A percentile compares a stretch with the other conserved stretches of the same genome.
Evolutionary conservation across 2,888 invertebrate species (phyloP).

Genomic region (Chymomyza fuscimana): DNA sequence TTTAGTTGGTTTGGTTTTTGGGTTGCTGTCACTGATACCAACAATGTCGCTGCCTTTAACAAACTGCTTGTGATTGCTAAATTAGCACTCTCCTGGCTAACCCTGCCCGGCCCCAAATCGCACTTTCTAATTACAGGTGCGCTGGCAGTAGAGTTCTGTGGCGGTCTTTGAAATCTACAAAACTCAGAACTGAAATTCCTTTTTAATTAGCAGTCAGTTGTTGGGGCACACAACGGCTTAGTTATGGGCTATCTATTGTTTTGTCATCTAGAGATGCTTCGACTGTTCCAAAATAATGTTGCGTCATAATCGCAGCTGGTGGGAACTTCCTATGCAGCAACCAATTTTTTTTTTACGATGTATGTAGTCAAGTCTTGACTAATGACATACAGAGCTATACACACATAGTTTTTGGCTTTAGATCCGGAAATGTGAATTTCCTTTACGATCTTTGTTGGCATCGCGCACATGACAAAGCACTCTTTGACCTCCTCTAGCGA

Average conservation of each 20-base stretch:
- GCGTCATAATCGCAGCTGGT: constrained; percentile 64
- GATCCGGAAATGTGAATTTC: constrained; percentile 59
- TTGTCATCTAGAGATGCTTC: constrained; percentile 5
- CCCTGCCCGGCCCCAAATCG: neutral
- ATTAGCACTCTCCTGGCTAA: constrained; percentile 65
- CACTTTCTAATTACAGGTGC: constrained; percentile 53
- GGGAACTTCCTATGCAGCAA: constrained; percentile 63
- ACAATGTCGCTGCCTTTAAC: neutral
- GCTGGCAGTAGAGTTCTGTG: constrained; percentile 13
- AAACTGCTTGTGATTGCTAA: constrained; percentile 62
- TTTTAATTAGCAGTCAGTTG: neutral
- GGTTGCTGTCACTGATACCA: constrained; percentile 9
- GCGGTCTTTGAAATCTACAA: constrained; percentile 13
- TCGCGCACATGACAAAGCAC: constrained; percentile 60
- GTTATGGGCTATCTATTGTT: neutral
- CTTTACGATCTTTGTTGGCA: constrained; percentile 10
- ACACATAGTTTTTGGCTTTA: constrained; percentile 52
- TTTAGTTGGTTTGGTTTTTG: constrained; percentile 24
- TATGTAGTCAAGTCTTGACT: neutral
- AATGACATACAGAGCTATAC: neutral
- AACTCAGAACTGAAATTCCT: constrained; percentile 4
- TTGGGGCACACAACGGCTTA: neutral
- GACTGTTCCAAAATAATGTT: constrained; percentile 55
- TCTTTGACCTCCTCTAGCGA: constrained; percentile 14
- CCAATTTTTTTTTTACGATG: neutral